Conservation (phyloP, 1,140 invertebrate species). For the Drosophila jambulina region DNA sequence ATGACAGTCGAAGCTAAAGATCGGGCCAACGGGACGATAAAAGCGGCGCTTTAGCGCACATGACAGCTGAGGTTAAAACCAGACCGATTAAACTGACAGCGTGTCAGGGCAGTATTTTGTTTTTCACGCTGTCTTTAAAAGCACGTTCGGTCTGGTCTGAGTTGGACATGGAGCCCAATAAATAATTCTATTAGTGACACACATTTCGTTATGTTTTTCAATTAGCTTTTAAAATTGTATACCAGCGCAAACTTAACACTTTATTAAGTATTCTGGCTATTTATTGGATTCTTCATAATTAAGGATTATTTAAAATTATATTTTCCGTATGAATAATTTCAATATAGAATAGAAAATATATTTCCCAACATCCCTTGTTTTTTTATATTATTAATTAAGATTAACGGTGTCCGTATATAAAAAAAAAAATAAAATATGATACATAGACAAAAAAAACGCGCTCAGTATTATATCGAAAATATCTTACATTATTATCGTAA, state of each 20-base stretch:
- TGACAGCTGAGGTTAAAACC: slow-evolving; percentile 70
- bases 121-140: slow-evolving; percentile 49
- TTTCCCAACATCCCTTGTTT: too few relatives aligned
- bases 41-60: slow-evolving; percentile 58
- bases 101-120: slow-evolving; percentile 49
- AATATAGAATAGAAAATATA: too few relatives aligned
- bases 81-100: slow-evolving; percentile 71
- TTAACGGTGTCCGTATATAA: too few relatives aligned
- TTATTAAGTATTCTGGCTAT: background rate
- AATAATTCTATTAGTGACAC: slow-evolving; percentile 27
- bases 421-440: too few relatives aligned
- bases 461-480: too few relatives aligned
- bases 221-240: background rate
- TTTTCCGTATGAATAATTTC: too few relatives aligned
- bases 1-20: slow-evolving; percentile 64
- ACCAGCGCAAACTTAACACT: background rate
- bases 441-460: too few relatives aligned
- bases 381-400: too few relatives aligned
- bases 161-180: slow-evolving; percentile 9
- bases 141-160: slow-evolving; percentile 19
- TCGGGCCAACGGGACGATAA: slow-evolving; percentile 57
- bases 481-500: too few relatives aligned
- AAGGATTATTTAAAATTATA: too few relatives aligned
- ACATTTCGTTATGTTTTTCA: slow-evolving; percentile 13
- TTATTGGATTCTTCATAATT: background rate